A percentile compares a stretch with the other conserved stretches of the same genome.
Conservation (phyloP, 2,113 vertebrate species). For the Columbina picui region DNA sequence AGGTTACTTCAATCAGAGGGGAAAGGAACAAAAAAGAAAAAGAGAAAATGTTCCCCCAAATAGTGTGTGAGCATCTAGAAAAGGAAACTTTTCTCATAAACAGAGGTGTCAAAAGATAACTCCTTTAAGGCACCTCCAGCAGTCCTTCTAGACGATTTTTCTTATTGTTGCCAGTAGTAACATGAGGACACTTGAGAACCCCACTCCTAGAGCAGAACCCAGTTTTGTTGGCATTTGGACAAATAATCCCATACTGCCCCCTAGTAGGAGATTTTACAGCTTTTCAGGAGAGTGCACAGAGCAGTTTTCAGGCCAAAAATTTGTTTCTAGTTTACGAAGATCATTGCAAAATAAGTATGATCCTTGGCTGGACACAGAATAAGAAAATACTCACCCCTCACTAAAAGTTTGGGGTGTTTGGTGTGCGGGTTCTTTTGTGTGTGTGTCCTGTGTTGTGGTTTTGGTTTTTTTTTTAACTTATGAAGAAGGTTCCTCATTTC, state of each 20-base stretch:
- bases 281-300: neutral
- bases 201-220: neutral
- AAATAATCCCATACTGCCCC: neutral
- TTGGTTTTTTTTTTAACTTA: neutral
- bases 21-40: neutral
- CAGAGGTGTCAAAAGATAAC: neutral
- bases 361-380: neutral
- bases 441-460: too few species aligned
- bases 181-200: neutral
- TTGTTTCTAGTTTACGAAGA: neutral
- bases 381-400: neutral
- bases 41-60: neutral
- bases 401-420: neutral
- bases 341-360: neutral
- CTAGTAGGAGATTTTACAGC: neutral
- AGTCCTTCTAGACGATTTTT: neutral
- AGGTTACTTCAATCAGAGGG: constrained; percentile 16
- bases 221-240: neutral
- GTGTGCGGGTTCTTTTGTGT: too few species aligned
- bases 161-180: neutral
- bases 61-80: neutral
- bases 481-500: neutral
- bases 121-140: neutral
- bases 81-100: neutral
- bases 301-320: neutral